phyloP scores from a whole-genome alignment of 2,797 vertebrate species.

The Adelosebastes latens region DNA sequence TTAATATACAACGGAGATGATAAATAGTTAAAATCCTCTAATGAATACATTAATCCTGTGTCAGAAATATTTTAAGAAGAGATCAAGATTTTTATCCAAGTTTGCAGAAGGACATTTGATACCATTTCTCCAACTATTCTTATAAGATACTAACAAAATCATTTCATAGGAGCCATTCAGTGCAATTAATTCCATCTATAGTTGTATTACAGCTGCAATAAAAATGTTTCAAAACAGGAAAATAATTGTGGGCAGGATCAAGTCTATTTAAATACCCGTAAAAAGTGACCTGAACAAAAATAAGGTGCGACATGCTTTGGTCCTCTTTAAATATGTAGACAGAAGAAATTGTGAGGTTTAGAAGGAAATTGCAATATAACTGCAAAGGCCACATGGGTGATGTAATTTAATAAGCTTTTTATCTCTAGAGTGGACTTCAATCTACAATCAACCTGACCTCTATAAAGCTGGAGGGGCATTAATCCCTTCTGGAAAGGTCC shows the following conservation, averaged over 20 bases:
- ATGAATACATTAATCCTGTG: not conserved
- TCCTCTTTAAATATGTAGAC: not conserved
- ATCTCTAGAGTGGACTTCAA: not conserved
- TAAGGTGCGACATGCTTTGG: not conserved
- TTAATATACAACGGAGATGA: not conserved
- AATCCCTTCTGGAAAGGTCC: conserved; percentile 4
- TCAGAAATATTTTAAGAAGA: not conserved
- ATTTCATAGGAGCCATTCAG: not conserved
- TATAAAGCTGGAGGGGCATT: not conserved
- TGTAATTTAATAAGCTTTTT: conserved; percentile 5
- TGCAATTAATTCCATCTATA: not conserved
- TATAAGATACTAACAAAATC: not conserved
- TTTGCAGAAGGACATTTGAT: not conserved
- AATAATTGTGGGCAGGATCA: not conserved
- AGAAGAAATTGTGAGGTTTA: not conserved
- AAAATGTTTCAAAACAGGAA: not conserved
- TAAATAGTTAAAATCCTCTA: not conserved
- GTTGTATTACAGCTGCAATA: not conserved
- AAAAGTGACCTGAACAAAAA: not conserved
- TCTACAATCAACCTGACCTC: conserved; percentile 2
- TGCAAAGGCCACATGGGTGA: not conserved
- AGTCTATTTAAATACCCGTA: not conserved
- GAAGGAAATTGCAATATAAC: not conserved
- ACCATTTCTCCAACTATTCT: not conserved
- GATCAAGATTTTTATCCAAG: not conserved